phyloP scores from a whole-genome alignment of 2,113 vertebrate genomes.

The Pristiophorus japonicus region DNA sequence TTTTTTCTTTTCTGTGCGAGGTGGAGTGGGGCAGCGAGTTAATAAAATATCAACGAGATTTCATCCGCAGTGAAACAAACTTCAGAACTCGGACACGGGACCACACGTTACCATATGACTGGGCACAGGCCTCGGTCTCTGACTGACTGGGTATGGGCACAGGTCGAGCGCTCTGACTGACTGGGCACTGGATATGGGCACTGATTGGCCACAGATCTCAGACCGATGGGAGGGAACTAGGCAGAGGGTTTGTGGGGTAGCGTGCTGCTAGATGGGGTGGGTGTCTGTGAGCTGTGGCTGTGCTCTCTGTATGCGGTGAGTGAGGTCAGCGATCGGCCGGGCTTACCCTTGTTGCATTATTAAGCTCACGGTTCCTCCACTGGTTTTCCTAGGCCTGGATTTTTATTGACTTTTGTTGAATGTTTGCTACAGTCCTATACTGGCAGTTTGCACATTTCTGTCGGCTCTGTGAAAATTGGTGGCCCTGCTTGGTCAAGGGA shows the following conservation, averaged over 20 bases:
- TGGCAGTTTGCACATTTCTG: background rate
- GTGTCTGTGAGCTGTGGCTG: background rate
- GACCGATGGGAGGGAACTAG: background rate
- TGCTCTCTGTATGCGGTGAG: background rate
- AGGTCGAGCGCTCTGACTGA: background rate
- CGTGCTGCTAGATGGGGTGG: background rate
- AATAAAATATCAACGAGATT: background rate
- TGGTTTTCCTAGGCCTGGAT: background rate
- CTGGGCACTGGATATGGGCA: background rate
- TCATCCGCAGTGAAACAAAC: background rate
- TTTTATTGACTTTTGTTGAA: background rate
- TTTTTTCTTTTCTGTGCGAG: background rate
- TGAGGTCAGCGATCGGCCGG: background rate
- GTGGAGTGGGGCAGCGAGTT: background rate
- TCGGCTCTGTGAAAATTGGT: background rate
- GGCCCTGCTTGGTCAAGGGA: background rate
- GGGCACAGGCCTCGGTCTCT: too few relatives aligned
- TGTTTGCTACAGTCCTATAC: background rate
- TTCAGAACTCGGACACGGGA: background rate
- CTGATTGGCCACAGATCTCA: background rate
- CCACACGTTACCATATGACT: too few relatives aligned
- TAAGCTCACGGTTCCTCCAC: background rate
- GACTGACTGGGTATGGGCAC: background rate
- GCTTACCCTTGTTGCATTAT: background rate
- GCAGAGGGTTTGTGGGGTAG: background rate